These are phyloP conservation scores for Myotis yumanensis DNA, from an alignment of 2,113 vertebrate genomes.

Conservation along the genomic window DNA sequence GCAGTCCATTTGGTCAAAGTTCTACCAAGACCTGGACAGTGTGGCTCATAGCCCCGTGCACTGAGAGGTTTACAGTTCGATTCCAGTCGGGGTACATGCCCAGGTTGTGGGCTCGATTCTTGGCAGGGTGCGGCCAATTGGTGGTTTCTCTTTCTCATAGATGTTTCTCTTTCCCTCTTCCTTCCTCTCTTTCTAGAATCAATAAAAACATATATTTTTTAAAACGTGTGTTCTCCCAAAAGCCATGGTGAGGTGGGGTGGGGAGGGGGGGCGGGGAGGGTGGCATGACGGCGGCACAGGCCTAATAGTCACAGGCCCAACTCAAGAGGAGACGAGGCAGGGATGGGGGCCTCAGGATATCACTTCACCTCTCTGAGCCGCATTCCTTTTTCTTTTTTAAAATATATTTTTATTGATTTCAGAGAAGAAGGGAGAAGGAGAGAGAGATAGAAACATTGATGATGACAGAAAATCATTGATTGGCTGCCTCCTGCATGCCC, in stretches of 20 bases:
- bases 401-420: too few species aligned
- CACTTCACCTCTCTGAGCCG: not conserved
- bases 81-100: too few species aligned
- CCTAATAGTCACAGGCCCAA: not conserved
- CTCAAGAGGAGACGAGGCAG: not conserved
- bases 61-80: not conserved
- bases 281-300: rapidly evolving
- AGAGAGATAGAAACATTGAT: too few species aligned
- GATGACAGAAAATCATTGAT: too few species aligned
- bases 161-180: not conserved
- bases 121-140: not conserved
- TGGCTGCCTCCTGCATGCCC: too few species aligned
- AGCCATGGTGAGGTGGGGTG: not conserved
- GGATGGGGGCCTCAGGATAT: not conserved
- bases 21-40: not conserved
- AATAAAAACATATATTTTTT: not conserved
- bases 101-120: not conserved
- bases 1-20: not conserved
- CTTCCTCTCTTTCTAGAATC: not conserved
- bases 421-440: too few species aligned
- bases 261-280: too few species aligned
- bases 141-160: not conserved
- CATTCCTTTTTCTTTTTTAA: not conserved
- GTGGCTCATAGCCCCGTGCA: not conserved
- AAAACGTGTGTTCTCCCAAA: not conserved